Conservation (phyloP, 2,113 vertebrate species). For the Raja brachyura region DNA sequence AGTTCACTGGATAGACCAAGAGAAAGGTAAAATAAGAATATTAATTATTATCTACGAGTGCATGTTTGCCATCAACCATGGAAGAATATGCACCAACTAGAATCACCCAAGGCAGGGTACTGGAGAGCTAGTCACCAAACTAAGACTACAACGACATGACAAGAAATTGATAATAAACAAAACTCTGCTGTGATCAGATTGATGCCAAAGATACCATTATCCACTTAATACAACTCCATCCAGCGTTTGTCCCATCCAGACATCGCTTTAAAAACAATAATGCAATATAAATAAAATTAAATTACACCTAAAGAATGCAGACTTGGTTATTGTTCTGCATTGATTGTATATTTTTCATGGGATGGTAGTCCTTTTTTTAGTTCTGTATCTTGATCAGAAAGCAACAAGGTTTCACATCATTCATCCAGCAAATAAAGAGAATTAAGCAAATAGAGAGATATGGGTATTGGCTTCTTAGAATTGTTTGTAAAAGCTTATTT, state of each 20-base stretch:
- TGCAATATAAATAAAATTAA: too few species aligned
- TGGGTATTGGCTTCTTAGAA: too few species aligned
- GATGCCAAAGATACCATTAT: background rate
- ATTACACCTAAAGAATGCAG: too few species aligned
- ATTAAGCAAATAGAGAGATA: background rate
- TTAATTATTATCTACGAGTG: too few species aligned
- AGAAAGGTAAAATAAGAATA: too few species aligned
- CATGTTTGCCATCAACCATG: background rate
- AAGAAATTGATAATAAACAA: background rate
- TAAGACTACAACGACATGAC: background rate
- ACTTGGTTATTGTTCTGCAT: background rate
- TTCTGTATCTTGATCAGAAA: background rate
- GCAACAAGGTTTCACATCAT: background rate
- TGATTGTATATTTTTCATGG: background rate
- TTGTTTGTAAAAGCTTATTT: background rate
- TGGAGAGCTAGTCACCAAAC: background rate
- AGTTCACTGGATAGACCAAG: too few species aligned
- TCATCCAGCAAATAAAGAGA: background rate
- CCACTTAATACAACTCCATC: background rate
- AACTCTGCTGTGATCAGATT: background rate
- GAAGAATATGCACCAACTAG: background rate
- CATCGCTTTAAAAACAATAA: background rate
- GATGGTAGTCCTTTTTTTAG: background rate
- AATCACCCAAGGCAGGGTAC: background rate
- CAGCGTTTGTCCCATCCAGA: background rate